Evolutionary conservation across 2,888 invertebrate genomes (phyloP), one percentile per base, ranked within the genome.

Genomic region (Hydraecia micacea): DNA sequence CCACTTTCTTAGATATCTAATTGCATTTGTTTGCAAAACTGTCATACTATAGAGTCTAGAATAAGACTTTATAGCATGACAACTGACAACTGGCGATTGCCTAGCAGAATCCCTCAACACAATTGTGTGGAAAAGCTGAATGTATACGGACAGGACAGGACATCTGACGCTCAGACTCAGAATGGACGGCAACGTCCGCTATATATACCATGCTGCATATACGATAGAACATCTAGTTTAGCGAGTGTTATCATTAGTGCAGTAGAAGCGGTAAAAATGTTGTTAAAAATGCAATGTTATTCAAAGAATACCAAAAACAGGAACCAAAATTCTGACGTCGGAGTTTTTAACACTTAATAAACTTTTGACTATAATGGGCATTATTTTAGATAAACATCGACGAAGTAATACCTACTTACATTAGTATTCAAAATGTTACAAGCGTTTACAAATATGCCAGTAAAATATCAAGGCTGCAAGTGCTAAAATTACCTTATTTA

Each of bases 351-450:
- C 21, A 78, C 39, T 58, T 36, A 58, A 55, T 72, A 0, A 11
- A 75, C 46, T 69, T 72, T 32, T 55, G 42, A 67, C 58, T 36
- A 36, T 65, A 74, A 73, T 58, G 36, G 39, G 18, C 49, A 55
- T 80, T 67, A 70, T 8, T 73, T 71, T 3, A 80, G 81, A 85
- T 85, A 85, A 83, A 58, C 68, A 85, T 87, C 75, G 15, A 58
- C 76, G 21, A 73, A 77, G 62, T 75, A 76, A 65, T 32, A 36
- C 36, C 36, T 39, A 68, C 55, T 73, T 67, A 75, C 39, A 89
- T 88, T 88, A 88, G 75, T 77, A 90, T 89, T 86, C 85, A 86
- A 89, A 88, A 89, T 81, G 86, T 68, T 84, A 80, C 79, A 65
- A 83, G 80, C 75, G 28, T 78, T 85, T 85, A 75, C 85, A 80